Evolutionary conservation across 2,113 vertebrate genomes (phyloP), one percentile per base, ranked within the genome.

Genomic region (Gallinago undulata): DNA sequence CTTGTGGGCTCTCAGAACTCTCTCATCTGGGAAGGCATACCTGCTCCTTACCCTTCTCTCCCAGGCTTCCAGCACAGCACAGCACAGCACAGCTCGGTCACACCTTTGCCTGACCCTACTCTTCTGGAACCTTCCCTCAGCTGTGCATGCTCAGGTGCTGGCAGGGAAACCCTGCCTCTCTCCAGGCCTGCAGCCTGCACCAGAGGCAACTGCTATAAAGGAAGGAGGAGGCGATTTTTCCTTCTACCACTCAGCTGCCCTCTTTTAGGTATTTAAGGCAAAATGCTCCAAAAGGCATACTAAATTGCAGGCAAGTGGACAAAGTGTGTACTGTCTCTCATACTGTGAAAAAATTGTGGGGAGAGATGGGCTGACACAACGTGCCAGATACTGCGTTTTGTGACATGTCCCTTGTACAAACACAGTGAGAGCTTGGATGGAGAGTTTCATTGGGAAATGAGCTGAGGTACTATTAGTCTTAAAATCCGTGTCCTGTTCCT

Each of bases 111-210:
- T 19, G 17, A 19, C 2, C 7, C 18, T 3, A 3, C 4, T 0
- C 3, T 41, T 43, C 41, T 9, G 10, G 30, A n/a, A 7, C 17
- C 24, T 39, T 21, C 30, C 22, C 14, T 21, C 5, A 12, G 43
- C 25, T 19, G 39, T 1, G 0, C 30, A 6, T 10, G 48, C 48
- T 19, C 43, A 3, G 13, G 1, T 0, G 10, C 12, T 7, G 22
- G 12, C 22, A 9, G 48, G n/a, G 39, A 24, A 50, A 28, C 1
- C 37, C 5, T 0, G 4, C 18, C 10, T 6, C 4, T 31, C 11
- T 14, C 14, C 1, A 10, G n/a, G 28, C 31, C 5, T 35, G 28
- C 4, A 1, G 2, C 5, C 9, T 4, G 9, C 0, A 1, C 2
- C 9, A 15, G 15, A 37, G 45, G 21, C 3, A 13, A 5, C 19